Conservation (phyloP, 2,113 vertebrate species). For the Sylvilagus bachmani region DNA sequence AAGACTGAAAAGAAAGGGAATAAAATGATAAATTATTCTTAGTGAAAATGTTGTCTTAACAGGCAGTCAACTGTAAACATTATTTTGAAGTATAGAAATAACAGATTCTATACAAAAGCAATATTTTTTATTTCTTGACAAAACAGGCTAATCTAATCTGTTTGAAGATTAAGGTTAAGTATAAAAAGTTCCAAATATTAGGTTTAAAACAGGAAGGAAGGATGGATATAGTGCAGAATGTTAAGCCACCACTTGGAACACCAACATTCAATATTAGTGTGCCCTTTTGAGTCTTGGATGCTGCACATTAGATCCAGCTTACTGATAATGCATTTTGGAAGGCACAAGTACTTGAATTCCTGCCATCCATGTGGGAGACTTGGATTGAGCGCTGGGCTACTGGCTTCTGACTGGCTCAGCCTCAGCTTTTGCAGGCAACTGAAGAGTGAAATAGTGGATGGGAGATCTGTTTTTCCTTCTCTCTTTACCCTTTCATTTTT, state of each 20-base stretch:
- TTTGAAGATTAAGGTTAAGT: background rate
- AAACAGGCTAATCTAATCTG: slow-evolving; percentile 2
- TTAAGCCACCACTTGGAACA: too few species aligned
- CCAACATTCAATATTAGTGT: background rate
- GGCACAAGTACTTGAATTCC: too few species aligned
- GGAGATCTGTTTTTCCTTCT: too few species aligned
- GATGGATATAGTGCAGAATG: background rate
- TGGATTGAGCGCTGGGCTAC: too few species aligned
- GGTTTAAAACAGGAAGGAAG: background rate
- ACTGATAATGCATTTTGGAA: too few species aligned
- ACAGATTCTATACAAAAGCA: slow-evolving; percentile 13
- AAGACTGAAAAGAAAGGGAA: background rate
- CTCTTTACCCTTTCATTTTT: too few species aligned
- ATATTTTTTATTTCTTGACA: slow-evolving; percentile 31
- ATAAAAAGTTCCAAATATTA: slow-evolving; percentile 27
- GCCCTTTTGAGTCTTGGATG: too few species aligned
- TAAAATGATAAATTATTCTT: slow-evolving; percentile 18
- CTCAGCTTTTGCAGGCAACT: too few species aligned
- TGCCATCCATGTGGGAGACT: too few species aligned
- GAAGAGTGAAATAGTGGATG: too few species aligned
- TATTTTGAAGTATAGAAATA: slow-evolving; percentile 20
- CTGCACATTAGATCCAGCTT: too few species aligned
- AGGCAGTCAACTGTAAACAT: slow-evolving; percentile 22
- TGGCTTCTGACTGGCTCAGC: too few species aligned
- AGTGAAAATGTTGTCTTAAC: background rate